phyloP scores from a whole-genome alignment of 1,140 invertebrate genomes.

The Pachypeltis micranthus region DNA sequence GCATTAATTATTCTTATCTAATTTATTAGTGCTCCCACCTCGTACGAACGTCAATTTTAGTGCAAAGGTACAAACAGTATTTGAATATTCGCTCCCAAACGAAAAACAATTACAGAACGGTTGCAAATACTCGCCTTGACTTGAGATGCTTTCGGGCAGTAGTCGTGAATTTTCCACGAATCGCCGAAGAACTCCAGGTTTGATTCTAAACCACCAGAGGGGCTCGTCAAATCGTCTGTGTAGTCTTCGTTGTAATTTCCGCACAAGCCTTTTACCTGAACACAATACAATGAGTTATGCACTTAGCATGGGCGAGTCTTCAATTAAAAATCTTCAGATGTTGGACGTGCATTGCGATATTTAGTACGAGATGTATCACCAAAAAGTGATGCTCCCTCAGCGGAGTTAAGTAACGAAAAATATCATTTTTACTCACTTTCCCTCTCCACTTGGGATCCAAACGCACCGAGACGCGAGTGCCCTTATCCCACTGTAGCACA shows the following conservation, averaged over 20 bases:
- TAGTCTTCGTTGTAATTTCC: conserved; percentile 80
- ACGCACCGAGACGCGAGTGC: conserved; percentile 67
- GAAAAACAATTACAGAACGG: conserved; percentile 13
- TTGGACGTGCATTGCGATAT: no score
- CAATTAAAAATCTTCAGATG: no score
- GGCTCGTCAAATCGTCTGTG: conserved; percentile 71
- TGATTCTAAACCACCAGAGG: conserved; percentile 58
- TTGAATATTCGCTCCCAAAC: no score
- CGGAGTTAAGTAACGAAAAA: neutral
- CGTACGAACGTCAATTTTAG: neutral
- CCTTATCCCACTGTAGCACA: conserved; percentile 74
- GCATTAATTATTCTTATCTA: no score
- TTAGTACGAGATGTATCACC: no score
- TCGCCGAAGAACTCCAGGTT: conserved; percentile 67
- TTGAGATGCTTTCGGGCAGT: conserved; percentile 43
- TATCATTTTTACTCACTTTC: conserved; percentile 38
- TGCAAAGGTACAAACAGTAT: no score
- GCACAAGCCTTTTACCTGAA: conserved; percentile 67
- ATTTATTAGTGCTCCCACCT: no score
- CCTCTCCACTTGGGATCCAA: conserved; percentile 60
- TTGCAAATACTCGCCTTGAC: conserved; percentile 14
- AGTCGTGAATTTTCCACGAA: conserved; percentile 70
- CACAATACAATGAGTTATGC: no score
- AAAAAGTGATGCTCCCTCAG: no score
- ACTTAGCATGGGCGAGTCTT: no score